Percentiles rank a stretch among this genome's conserved stretches.
These are phyloP conservation scores for Trichogramma pretiosum DNA, from an alignment of 1,140 invertebrate species.

Conservation along the genomic window DNA sequence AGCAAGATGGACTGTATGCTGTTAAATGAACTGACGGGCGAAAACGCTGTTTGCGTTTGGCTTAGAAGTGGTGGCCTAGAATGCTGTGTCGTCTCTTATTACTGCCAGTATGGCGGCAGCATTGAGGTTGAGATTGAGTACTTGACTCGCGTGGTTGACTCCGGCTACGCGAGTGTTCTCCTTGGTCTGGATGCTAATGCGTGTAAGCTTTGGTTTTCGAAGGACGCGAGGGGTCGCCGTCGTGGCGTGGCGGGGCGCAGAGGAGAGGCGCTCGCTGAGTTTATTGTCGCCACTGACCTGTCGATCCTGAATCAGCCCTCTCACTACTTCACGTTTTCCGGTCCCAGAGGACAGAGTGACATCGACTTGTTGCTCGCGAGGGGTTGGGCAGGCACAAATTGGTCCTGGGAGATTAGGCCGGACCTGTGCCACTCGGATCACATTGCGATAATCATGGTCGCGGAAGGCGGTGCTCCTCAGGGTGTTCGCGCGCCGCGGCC, in stretches of 20 bases:
- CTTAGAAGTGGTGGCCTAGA: background rate
- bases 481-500: too few relatives aligned
- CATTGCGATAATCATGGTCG: conserved; percentile 3
- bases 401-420: background rate
- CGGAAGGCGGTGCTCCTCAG: too few relatives aligned
- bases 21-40: background rate
- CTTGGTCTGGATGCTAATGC: conserved; percentile 19
- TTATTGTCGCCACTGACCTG: background rate
- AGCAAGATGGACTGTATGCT: background rate
- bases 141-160: conserved; percentile 1
- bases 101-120: conserved; percentile 5
- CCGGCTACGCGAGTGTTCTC: too few relatives aligned
- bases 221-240: too few relatives aligned
- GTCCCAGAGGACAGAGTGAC: conserved; percentile 13
- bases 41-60: background rate
- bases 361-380: conserved; percentile 7
- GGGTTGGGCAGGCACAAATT: background rate
- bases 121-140: conserved; percentile 5
- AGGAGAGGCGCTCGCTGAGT: background rate
- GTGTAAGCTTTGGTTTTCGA: conserved; percentile 14
- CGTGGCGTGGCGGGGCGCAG: too few relatives aligned
- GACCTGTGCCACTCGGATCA: conserved; percentile 7
- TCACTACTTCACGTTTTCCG: conserved; percentile 4
- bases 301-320: conserved; percentile 11
- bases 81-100: conserved; percentile 10